Base-by-base conservation (phyloP, 1,140 invertebrate species). In the Diorhabda elongata region DNA sequence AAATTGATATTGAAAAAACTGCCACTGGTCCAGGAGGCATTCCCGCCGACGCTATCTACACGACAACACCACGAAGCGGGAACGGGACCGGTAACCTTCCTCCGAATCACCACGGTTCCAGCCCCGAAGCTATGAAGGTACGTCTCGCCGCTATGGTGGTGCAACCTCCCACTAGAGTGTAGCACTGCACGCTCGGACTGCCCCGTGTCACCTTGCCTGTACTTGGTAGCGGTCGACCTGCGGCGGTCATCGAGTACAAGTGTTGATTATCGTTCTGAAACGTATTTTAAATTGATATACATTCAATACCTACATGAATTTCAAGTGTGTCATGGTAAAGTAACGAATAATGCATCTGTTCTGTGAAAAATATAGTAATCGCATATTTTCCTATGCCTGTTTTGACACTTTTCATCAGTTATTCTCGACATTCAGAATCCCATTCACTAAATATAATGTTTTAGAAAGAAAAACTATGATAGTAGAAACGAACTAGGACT, bases 141-240 rank as follows among this genome's bases (percentile, higher is more conserved):
- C 89, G 89, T 82, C 87, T 90, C 79, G 89, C 89, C 77, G 88
- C 89, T 78, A 89, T 90, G 84, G 88, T 90, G 81, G 87, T 90
- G 81, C 89, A 90, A 84, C 88, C 89, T 72, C 89, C 89, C 81
- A 90, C 89, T 85, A 89, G 88, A 84, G 89, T 91, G 86, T 91
- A 89, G 88, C 85, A 85, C 78, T 78, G 78, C 78, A 80, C 78
- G 47, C 43, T 66, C 59, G 61, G 66, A 62, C 44, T 65, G 67
- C 61, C 64, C 42, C 60, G 67, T 58, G 68, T 61, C 61, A 64
- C 42, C 58, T 58, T 69, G 63, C 71, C 63, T 52, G 44, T 70
- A 59, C 64, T 70, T 42, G 68, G 68, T 60, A 69, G 69, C 69
- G 74, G 75, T 71, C 69, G 73, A 60, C 76, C 74, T 71, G 75